Base-by-base conservation (phyloP, 2,113 vertebrate species). In the Phyllostomus hastatus region DNA sequence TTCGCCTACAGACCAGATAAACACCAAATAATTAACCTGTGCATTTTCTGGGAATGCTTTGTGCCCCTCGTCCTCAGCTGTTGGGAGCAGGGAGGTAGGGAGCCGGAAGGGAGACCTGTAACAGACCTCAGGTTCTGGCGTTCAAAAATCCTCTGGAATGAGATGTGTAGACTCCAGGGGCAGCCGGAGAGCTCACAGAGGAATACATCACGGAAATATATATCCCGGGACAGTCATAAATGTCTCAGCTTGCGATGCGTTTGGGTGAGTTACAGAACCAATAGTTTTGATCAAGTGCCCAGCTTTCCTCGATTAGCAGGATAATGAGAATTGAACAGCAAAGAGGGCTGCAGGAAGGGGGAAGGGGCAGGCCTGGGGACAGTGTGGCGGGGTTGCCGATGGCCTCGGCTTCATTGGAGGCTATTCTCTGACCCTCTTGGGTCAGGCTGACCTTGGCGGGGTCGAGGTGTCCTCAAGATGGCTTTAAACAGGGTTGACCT, bases 221-320 rank as follows among this genome's bases (percentile, higher is more conserved):
- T 79, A 87, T 50, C 92, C 80, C 0, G n/a, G 92, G 88, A 92
- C 35, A 50, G 50, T 90, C 95, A 41, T 95, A 97, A 95, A 96
- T 48, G 90, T 90, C 96, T 96, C 88, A 4, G 93, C 94, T 95
- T 88, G 66, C 48, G 86, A 95, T 91, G 80, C 22, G 2, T 82
- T 83, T n/a, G 89, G 89, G 89, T 98, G 96, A 98, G 92, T 97
- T 97, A 97, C 92, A 85, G 96, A 92, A 88, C 94, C 95, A 85
- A 88, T 97, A 84, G 90, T 83, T 96, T 92, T 97, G 97, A 97
- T 98, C 95, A 83, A 95, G 92, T 95, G 90, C 96, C 59, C 20
- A 38, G 88, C 94, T 97, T 72, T 19, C n/a, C 91, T 89, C 20
- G 46, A 95, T 97, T 92, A 97, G 96, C 92, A 88, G 85, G 92